Conservation (phyloP, 2,888 invertebrate genomes). For the Halictus quadricinctus region DNA sequence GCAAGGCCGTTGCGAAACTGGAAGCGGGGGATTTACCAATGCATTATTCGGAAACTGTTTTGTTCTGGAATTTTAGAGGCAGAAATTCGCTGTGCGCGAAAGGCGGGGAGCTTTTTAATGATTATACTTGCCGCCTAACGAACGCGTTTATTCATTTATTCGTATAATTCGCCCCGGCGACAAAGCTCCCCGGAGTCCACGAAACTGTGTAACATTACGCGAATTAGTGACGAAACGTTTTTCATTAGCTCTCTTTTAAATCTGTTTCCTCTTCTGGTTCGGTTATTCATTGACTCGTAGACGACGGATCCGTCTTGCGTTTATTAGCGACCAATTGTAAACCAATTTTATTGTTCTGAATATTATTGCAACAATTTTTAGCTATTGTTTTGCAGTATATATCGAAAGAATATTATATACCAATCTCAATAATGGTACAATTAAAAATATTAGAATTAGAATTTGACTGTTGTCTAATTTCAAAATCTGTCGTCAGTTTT, state of each 20-base stretch:
- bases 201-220: neutral
- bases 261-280: neutral
- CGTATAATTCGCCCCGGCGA: neutral
- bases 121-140: conserved; percentile 2
- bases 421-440: no score
- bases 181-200: neutral
- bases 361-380: no score
- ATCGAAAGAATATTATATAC: no score
- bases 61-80: conserved; percentile 7
- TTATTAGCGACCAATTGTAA: neutral
- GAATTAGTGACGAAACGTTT: neutral
- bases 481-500: neutral
- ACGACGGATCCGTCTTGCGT: neutral
- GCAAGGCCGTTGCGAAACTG: neutral
- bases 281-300: neutral
- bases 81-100: conserved; percentile 5
- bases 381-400: no score
- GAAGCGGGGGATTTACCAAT: conserved; percentile 9
- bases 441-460: no score
- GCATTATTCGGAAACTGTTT: conserved; percentile 9
- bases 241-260: neutral
- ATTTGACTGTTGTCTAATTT: neutral
- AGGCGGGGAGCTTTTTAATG: conserved; percentile 12
- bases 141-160: conserved; percentile 12
- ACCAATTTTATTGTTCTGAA: no score